phyloP scores from a whole-genome alignment of 2,113 vertebrate genomes.

The Psilopogon haemacephalus region DNA sequence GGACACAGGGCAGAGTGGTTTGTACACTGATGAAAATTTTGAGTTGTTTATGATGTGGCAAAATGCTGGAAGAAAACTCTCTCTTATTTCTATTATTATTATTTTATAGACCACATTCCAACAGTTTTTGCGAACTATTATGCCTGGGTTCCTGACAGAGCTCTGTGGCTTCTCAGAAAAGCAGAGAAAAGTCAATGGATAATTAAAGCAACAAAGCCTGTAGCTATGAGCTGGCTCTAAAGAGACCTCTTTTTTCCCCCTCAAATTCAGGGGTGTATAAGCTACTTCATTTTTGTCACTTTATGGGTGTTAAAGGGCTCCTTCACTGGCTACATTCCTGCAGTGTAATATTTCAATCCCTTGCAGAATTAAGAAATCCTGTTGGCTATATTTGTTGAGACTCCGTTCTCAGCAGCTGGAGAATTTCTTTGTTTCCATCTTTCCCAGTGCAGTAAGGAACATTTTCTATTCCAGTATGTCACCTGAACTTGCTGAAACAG shows the following conservation, averaged over 20 bases:
- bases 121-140: neutral
- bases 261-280: neutral
- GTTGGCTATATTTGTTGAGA: neutral
- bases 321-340: neutral
- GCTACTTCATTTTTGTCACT: neutral
- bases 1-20: neutral
- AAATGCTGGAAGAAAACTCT: neutral
- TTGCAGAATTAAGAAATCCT: neutral
- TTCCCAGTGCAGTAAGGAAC: neutral
- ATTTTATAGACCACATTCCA: neutral
- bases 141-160: neutral
- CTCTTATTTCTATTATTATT: neutral
- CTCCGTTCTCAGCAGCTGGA: neutral
- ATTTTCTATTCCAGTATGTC: neutral
- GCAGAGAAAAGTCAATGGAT: neutral
- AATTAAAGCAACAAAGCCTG: neutral
- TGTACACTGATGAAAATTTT: neutral
- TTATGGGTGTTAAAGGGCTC: neutral
- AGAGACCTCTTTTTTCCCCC: neutral
- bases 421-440: neutral
- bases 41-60: neutral
- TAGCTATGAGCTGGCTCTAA: neutral
- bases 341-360: neutral
- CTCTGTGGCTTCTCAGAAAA: neutral
- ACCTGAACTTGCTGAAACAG: neutral